Base-by-base conservation (phyloP, 1,140 invertebrate genomes). In the Teleogryllus occipitalis region DNA sequence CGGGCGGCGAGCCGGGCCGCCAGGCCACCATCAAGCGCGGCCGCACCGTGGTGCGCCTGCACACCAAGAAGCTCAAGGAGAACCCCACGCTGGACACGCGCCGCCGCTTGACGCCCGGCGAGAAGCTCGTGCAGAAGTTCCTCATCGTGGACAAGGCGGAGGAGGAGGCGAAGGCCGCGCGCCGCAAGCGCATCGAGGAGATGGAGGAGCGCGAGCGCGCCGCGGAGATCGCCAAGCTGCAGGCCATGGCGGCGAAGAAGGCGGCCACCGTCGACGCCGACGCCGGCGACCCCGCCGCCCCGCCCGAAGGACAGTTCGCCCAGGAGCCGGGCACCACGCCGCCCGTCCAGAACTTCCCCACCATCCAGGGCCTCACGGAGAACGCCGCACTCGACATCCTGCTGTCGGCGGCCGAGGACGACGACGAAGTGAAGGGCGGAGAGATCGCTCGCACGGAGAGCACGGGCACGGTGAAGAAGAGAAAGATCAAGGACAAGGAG, bases 61-160 rank as follows among this genome's bases (percentile, higher is more conserved):
- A 92, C 80, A 94, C 92, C 7, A 87, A 84, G 75, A 83, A 83
- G 47, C 79, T 90, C 78, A 89, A 89, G 80, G 87, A 88, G 74
- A 88, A 88, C 78, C 88, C 88, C 0, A 85, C 85, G 0, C 65
- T 88, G 8, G 81, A 83, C 27, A 84, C 85, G 27, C 83, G 81
- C 8, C 85, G 86, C 14, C 86, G 90, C 81, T 94, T 93, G 82
- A 90, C 91, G 0, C 88, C 92, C 0, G 93, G 93, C 1, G 92
- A 93, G 80, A 84, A 92, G 79, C 83, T 94, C n/a, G 88, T 92
- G 10, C 93, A 94, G 83, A 93, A 93, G 84, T 94, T 94, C 85
- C 85, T 91, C 15, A 92, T 94, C 48, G 90, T 90, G 80, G 91
- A 93, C 72, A 81, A 86, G 10, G 82, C 85, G 76, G 84, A 88